These are phyloP conservation scores for Papilio gigon DNA, from an alignment of 2,888 invertebrate genomes.

Conservation along the genomic window DNA sequence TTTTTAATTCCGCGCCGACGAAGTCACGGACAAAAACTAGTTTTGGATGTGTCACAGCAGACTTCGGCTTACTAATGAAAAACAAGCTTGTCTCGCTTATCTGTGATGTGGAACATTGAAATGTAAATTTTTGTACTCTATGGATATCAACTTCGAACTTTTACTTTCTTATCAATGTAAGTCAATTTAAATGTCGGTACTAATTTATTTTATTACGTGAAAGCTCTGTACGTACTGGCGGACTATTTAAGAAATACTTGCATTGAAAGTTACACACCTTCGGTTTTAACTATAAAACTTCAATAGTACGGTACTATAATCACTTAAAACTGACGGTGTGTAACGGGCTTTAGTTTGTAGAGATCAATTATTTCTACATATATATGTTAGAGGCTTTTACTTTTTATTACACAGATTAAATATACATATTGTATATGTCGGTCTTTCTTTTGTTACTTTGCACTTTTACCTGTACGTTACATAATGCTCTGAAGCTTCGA, in stretches of 20 bases:
- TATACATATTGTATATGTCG: background rate
- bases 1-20: too few relatives aligned
- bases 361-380: constrained; percentile 7
- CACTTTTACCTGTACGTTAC: background rate
- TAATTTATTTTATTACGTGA: constrained; percentile 5
- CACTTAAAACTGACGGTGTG: too few relatives aligned
- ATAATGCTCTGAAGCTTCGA: background rate
- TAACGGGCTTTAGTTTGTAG: background rate
- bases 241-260: background rate
- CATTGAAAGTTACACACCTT: too few relatives aligned
- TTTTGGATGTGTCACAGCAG: too few relatives aligned
- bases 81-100: too few relatives aligned
- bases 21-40: too few relatives aligned
- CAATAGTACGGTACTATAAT: too few relatives aligned
- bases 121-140: too few relatives aligned
- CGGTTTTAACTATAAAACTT: too few relatives aligned
- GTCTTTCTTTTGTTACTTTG: background rate
- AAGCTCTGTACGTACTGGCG: background rate
- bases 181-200: background rate
- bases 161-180: background rate
- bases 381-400: background rate
- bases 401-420: background rate
- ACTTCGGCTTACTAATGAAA: too few relatives aligned
- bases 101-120: too few relatives aligned
- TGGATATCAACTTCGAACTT: background rate